Conservation (phyloP, 1,140 invertebrate genomes). For the Ctenoplectra terminalis region DNA sequence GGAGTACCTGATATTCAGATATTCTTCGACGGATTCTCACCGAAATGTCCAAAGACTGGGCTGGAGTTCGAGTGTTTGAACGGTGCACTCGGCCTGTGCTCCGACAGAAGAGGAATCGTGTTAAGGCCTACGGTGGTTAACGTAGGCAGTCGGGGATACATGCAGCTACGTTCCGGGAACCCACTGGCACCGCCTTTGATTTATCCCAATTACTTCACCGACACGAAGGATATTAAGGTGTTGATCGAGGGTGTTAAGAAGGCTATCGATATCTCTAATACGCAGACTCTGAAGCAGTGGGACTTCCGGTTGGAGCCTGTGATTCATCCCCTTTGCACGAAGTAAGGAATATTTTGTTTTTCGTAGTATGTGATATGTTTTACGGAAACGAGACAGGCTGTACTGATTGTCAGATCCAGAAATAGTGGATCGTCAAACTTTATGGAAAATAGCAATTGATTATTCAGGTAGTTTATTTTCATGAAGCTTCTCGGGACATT, state of each 20-base stretch:
- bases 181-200: slow-evolving; percentile 86
- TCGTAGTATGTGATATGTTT: too few relatives aligned
- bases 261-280: slow-evolving; percentile 75
- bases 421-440: too few relatives aligned
- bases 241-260: slow-evolving; percentile 82
- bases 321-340: slow-evolving; percentile 72
- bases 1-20: slow-evolving; percentile 76
- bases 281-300: slow-evolving; percentile 80
- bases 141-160: slow-evolving; percentile 71
- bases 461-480: too few relatives aligned
- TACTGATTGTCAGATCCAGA: too few relatives aligned
- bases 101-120: slow-evolving; percentile 72
- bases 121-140: slow-evolving; percentile 76
- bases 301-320: slow-evolving; percentile 78
- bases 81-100: slow-evolving; percentile 68
- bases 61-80: slow-evolving; percentile 74
- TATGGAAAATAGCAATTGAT: too few relatives aligned
- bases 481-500: too few relatives aligned
- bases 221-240: slow-evolving; percentile 81
- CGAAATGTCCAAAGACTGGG: slow-evolving; percentile 76
- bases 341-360: slow-evolving; percentile 54
- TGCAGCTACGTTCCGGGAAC: slow-evolving; percentile 82
- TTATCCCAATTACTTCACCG: slow-evolving; percentile 86
- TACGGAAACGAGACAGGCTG: too few relatives aligned
- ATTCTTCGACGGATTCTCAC: slow-evolving; percentile 81